Evolutionary conservation across 2,797 vertebrate genomes (phyloP).

Genomic region (Serranus cabrilla): DNA sequence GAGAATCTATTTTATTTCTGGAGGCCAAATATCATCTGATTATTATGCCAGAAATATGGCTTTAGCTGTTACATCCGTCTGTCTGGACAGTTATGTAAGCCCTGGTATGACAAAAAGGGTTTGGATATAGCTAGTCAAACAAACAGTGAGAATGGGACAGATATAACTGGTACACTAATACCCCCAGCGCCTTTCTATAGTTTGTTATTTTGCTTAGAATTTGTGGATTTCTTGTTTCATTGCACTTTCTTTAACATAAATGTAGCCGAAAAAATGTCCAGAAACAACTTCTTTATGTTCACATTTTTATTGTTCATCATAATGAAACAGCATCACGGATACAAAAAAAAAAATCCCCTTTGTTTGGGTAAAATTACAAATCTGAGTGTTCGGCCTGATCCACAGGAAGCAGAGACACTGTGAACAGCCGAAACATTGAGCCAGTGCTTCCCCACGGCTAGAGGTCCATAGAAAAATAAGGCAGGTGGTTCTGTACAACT

Average conservation of each 20-base stretch:
- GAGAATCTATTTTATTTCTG: conserved; percentile 41
- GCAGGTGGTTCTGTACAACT: conserved; percentile 53
- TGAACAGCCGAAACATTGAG: conserved; percentile 52
- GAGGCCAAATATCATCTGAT: conserved; percentile 40
- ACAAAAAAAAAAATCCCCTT: conserved; percentile 81
- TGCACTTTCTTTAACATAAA: conserved; percentile 6
- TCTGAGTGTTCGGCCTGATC: conserved; percentile 70
- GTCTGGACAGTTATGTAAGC: conserved; percentile 44
- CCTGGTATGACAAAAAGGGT: background rate
- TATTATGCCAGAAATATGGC: conserved; percentile 46
- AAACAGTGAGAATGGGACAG: background rate
- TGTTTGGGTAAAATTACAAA: conserved; percentile 78
- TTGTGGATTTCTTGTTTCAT: background rate
- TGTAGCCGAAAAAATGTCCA: background rate
- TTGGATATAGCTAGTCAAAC: background rate
- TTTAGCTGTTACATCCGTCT: conserved; percentile 19
- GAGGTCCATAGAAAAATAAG: conserved; percentile 67
- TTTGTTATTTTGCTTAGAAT: background rate
- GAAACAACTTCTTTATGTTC: conserved; percentile 47
- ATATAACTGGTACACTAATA: background rate
- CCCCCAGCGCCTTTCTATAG: background rate
- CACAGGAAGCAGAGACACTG: conserved; percentile 64
- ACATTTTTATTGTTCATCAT: conserved; percentile 85
- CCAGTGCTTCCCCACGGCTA: conserved; percentile 56
- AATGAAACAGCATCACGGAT: conserved; percentile 83